Base-by-base conservation (phyloP, 2,888 invertebrate species). In the Scrobipalpa costella region DNA sequence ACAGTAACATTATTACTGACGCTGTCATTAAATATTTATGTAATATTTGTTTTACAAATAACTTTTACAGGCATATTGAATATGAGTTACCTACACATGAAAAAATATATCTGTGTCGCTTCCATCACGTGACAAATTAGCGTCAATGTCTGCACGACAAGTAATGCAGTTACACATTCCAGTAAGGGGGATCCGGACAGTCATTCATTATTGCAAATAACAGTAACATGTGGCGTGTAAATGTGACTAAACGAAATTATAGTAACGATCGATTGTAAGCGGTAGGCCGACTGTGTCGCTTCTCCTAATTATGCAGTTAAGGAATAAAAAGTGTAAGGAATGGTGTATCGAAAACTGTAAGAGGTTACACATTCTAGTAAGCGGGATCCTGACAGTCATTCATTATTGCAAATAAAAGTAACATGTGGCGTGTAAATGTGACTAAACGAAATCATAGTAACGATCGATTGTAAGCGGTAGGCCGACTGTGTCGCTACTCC, bases 401-500 rank as follows among this genome's bases (percentile, higher is more conserved):
- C 55, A 55, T 55, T 55, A 55, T 55, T 33, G 55, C 55, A 34
- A n/a, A 8, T 44, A n/a, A 44, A 27, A 34, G 61, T 79, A 83
- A 87, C 90, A 90, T 90, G 87, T 90, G 90, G 88, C 81, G 84
- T 83, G 81, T 86, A 85, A 88, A 88, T 89, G 88, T 85, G 83
- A 86, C 85, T 85, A 85, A 88, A 88, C 84, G 86, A 88, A 90
- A 91, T 91, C 90, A 44, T 44, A 44, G 44, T 44, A 90, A 89
- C 88, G 88, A 88, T 87, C 84, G 88, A 91, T 90, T 88, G 86
- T 80, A 82, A 78, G 80, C n/a, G 7, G n/a, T 44, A 44, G 15
- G 15, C n/a, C n/a, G 15, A 15, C 44, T 44, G 2, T 44, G 3
- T 44, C n/a, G 15, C 44, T 5, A 15, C 44, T 7, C 3, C 15